These are phyloP conservation scores for Gambusia holbrooki DNA, from an alignment of 2,113 vertebrate genomes.

Conservation along the genomic window DNA sequence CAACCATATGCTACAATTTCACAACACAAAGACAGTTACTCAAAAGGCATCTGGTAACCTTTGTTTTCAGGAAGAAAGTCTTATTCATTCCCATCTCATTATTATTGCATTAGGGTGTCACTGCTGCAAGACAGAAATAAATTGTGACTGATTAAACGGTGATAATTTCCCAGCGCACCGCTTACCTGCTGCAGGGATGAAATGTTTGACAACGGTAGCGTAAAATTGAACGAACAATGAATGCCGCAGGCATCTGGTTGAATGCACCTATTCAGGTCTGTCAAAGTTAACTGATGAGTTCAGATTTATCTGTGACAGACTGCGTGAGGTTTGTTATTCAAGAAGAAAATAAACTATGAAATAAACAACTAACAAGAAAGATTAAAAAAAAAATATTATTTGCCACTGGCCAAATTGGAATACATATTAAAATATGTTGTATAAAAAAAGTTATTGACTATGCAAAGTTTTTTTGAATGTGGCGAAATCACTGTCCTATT, in stretches of 20 bases:
- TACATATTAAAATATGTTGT: background rate
- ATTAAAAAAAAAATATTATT: background rate
- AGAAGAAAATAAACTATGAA: background rate
- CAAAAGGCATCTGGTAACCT: background rate
- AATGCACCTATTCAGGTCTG: conserved; percentile 21
- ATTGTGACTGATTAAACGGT: conserved; percentile 19
- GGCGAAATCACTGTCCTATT: no score
- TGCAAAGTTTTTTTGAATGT: background rate
- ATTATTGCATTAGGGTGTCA: conserved; percentile 19
- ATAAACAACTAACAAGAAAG: conserved; percentile 9
- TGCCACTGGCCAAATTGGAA: background rate
- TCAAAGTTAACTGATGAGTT: background rate
- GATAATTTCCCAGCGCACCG: conserved; percentile 35
- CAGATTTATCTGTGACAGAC: conserved; percentile 6
- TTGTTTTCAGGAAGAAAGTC: background rate
- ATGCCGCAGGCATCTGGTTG: conserved; percentile 23
- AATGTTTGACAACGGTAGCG: conserved; percentile 31
- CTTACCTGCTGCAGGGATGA: conserved; percentile 36
- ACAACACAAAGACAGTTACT: background rate
- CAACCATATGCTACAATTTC: background rate
- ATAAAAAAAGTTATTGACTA: background rate
- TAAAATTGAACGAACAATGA: conserved; percentile 43
- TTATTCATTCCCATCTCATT: conserved; percentile 5
- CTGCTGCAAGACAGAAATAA: conserved; percentile 32
- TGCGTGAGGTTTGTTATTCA: background rate